phyloP scores from a whole-genome alignment of 1,140 invertebrate species.

The Ceratina calcarata region DNA sequence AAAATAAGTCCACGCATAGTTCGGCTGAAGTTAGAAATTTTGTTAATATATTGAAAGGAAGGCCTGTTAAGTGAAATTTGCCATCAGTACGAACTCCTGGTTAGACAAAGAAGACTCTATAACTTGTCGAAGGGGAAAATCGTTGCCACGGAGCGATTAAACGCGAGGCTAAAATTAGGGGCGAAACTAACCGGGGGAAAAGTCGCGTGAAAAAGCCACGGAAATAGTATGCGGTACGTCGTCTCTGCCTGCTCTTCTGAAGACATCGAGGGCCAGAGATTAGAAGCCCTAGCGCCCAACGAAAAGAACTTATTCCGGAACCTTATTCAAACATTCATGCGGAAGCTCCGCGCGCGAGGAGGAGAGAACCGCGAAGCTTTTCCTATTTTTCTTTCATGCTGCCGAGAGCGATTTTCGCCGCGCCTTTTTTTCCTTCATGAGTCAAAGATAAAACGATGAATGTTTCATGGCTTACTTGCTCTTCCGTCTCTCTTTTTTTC shows the following conservation, averaged over 20 bases:
- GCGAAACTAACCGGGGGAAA: not conserved
- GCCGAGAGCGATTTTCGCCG: constrained; percentile 5
- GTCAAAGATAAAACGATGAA: not conserved
- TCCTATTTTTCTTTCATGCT: constrained; percentile 1
- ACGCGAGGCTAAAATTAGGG: constrained; percentile 42
- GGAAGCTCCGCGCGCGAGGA: not conserved
- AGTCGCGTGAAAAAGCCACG: constrained; percentile 42
- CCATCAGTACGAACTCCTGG: too few species aligned
- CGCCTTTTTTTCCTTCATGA: not conserved
- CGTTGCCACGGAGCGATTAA: constrained; percentile 13
- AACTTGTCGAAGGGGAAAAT: constrained; percentile 13
- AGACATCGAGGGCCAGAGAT: constrained; percentile 28
- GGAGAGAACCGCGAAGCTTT: not conserved
- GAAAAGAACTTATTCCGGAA: constrained; percentile 17
- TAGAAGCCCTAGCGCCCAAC: constrained; percentile 6
- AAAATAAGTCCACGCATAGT: too few species aligned
- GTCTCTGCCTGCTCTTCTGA: not conserved
- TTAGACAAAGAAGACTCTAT: not conserved
- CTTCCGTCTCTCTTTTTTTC: not conserved
- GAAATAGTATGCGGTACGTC: constrained; percentile 30
- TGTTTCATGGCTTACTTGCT: not conserved
- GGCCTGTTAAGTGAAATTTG: not conserved
- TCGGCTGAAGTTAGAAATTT: not conserved
- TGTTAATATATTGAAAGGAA: not conserved
- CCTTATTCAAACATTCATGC: constrained; percentile 36